These are phyloP conservation scores for Prunella himalayana DNA, from an alignment of 2,113 vertebrate species.

Conservation along the genomic window DNA sequence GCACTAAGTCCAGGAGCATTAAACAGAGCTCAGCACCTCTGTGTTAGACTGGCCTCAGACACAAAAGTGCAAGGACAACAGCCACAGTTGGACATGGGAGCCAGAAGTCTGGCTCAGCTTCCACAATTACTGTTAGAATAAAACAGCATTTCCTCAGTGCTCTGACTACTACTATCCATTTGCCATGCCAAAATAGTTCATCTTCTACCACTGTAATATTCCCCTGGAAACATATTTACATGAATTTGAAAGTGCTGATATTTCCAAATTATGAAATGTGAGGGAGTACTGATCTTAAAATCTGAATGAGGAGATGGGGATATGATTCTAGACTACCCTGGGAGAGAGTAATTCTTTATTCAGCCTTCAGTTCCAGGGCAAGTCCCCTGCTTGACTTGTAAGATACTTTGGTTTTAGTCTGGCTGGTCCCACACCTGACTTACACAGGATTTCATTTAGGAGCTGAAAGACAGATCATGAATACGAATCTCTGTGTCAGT, in stretches of 20 bases:
- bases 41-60: not conserved
- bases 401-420: not conserved
- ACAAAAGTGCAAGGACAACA: not conserved
- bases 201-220: not conserved
- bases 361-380: not conserved
- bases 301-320: not conserved
- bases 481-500: not conserved
- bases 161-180: not conserved
- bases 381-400: not conserved
- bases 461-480: not conserved
- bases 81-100: not conserved
- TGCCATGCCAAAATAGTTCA: not conserved
- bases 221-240: not conserved
- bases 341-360: not conserved
- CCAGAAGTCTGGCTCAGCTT: not conserved
- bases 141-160: not conserved
- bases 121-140: not conserved
- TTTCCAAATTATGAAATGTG: not conserved
- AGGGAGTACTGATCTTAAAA: not conserved
- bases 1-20: not conserved
- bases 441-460: not conserved
- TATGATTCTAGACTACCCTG: not conserved
- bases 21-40: conserved; percentile 6
- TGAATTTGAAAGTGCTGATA: not conserved
- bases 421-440: not conserved